Evolutionary conservation across 1,140 invertebrate genomes (phyloP), one percentile per base, ranked within the genome.

Genomic region (Trichomalopsis sarcophagae): DNA sequence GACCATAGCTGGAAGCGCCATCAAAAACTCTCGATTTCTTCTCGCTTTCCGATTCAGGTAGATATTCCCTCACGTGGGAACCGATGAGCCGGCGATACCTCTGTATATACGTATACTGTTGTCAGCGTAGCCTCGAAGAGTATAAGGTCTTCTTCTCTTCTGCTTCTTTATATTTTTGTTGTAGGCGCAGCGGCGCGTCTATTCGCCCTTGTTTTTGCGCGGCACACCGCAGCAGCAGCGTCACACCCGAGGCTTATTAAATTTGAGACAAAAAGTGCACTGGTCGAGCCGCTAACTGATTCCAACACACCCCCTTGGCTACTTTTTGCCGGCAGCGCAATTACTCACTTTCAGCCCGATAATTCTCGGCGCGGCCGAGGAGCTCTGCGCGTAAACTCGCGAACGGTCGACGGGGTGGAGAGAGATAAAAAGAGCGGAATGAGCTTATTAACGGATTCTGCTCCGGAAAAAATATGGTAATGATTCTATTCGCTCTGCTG

Each of bases 1-100:
- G 90, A 91, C 83, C 27, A 27, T 90, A 87, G 89, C 87, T 90
- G 86, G 89, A 90, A 91, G 87, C 87, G 87, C 87, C 89, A 90
- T 91, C 87, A 90, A 91, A 90, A 89, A 87, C 73, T 84, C 79
- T 68, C 71, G 33, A 33, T 62, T 4, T 55, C 27, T 30, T 74
- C 27, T 21, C 81, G 13, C 47, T 40, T 81, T 55, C 73, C 66
- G 81, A 66, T 81, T 33, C 69, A 17, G 68, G 44, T 55, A 17
- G 17, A 21, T 82, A 55, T 55, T 77, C 33, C 84, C 87, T 86
- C 79, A 88, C 88, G 89, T 89, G 88, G 88, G 88, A 90, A 90
- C 85, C 85, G 71, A 85, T 78, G 44, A 79, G 74, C 55, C 44
- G 27, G 44, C 47, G 27, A 13, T 7, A 62, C 21, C 14, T 7